Evolutionary conservation across 2,113 vertebrate species (phyloP).

Genomic region (Gulo gulo): DNA sequence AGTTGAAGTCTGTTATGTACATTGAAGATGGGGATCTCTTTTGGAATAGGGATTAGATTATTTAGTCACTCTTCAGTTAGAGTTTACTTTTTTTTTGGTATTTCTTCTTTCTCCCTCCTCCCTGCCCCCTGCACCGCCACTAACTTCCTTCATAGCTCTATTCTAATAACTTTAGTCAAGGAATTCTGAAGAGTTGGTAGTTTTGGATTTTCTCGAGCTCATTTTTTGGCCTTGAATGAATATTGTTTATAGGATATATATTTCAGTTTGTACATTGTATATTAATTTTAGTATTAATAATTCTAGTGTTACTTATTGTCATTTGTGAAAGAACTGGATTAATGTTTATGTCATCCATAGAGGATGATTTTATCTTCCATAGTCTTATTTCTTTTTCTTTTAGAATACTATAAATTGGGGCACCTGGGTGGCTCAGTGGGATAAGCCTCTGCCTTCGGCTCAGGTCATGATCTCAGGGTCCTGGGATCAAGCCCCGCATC

Average conservation of each 20-base stretch:
- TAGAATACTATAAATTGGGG: neutral
- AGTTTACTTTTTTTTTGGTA: constrained; percentile 5
- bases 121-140: fast-evolving
- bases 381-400: neutral
- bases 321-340: constrained; percentile 10
- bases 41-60: neutral
- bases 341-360: neutral
- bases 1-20: neutral
- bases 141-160: neutral
- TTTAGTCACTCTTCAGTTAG: neutral
- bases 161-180: constrained; percentile 42
- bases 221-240: neutral
- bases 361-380: neutral
- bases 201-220: neutral
- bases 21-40: neutral
- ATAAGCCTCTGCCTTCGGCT: no score
- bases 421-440: no score
- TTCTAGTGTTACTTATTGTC: neutral
- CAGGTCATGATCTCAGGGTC: no score
- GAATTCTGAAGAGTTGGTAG: neutral
- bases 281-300: neutral
- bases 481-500: no score
- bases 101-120: neutral
- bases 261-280: neutral
- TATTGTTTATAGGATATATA: neutral